These are phyloP conservation scores for Abscondita cerata DNA, from an alignment of 2,888 invertebrate genomes.

Conservation along the genomic window DNA sequence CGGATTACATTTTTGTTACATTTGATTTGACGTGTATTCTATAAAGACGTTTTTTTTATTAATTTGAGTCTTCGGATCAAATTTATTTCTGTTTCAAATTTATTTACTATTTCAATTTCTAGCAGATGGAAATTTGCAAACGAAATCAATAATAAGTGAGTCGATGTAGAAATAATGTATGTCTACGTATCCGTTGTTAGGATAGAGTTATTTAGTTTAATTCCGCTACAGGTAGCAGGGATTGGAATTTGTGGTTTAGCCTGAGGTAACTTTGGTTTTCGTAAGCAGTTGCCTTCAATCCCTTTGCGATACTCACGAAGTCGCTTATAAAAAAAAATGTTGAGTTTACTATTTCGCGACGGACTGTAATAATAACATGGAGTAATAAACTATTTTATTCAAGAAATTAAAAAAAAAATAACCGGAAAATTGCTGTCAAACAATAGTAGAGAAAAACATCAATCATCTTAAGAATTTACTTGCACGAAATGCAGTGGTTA, in stretches of 20 bases:
- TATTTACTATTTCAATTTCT: no score
- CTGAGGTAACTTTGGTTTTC: constrained; percentile 39
- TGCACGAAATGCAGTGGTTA: constrained; percentile 9
- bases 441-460: neutral
- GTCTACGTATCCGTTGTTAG: neutral
- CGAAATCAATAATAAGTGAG: no score
- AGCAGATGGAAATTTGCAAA: no score
- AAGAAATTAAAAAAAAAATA: neutral
- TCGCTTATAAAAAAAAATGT: neutral
- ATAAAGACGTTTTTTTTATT: no score
- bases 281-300: constrained; percentile 49
- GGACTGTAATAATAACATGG: no score
- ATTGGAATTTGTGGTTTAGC: constrained; percentile 35
- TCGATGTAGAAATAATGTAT: no score
- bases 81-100: no score
- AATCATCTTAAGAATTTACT: neutral
- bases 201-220: constrained; percentile 18
- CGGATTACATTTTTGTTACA: no score
- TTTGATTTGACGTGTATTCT: no score
- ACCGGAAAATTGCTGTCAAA: neutral
- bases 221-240: constrained; percentile 37
- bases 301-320: constrained; percentile 39
- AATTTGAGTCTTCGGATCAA: no score
- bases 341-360: no score
- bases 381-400: no score